phyloP scores from a whole-genome alignment of 2,888 invertebrate species.

The Plebejus melissa region DNA sequence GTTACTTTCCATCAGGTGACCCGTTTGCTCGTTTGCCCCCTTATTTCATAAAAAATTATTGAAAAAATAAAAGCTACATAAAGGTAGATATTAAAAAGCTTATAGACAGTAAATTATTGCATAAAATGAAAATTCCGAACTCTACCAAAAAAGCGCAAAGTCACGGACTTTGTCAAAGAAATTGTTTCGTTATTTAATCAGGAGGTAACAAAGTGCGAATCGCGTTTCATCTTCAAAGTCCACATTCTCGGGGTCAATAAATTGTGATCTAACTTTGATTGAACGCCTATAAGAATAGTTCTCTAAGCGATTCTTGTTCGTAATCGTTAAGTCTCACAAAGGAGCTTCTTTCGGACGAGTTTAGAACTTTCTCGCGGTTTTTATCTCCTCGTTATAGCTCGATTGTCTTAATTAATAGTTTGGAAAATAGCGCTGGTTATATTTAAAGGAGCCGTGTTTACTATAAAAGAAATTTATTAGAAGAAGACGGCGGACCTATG shows the following conservation, averaged over 20 bases:
- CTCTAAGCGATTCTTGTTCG: conserved; percentile 45
- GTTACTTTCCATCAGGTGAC: too few species aligned
- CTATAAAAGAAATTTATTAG: too few species aligned
- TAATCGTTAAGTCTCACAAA: conserved; percentile 25
- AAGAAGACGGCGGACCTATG: too few species aligned
- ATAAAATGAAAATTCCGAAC: conserved; percentile 5
- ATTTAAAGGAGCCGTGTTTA: neutral
- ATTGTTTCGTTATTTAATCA: conserved; percentile 43
- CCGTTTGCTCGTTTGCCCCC: too few species aligned
- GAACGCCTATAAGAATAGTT: conserved; percentile 54
- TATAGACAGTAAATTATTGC: neutral
- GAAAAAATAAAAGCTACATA: neutral
- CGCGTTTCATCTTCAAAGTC: conserved; percentile 69
- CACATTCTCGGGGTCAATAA: conserved; percentile 67
- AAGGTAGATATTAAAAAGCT: neutral
- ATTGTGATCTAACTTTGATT: conserved; percentile 53
- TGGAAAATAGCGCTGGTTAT: neutral
- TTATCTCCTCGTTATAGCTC: neutral
- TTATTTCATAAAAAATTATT: neutral
- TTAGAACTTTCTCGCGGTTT: conserved; percentile 6
- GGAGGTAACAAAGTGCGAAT: conserved; percentile 54
- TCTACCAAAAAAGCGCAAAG: conserved; percentile 23
- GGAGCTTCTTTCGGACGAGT: conserved; percentile 20
- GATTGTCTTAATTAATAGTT: neutral
- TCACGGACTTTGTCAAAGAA: conserved; percentile 30